These are phyloP conservation scores for Loripinus fragilis DNA, from an alignment of 2,888 invertebrate genomes.

Conservation along the genomic window DNA sequence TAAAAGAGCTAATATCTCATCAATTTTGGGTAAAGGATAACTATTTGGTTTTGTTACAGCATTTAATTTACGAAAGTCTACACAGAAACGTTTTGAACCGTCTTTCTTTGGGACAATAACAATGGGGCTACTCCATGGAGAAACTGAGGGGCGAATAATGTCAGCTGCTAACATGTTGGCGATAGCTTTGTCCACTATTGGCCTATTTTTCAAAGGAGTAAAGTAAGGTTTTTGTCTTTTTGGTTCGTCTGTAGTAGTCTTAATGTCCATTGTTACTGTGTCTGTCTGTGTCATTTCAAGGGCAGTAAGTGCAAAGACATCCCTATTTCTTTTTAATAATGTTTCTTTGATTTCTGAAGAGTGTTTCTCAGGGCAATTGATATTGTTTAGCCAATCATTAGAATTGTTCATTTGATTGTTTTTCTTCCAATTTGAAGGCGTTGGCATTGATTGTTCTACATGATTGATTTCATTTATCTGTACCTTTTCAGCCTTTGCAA, in stretches of 20 bases:
- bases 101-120: slow-evolving; percentile 2
- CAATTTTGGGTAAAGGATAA: not conserved
- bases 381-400: not conserved
- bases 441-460: slow-evolving; percentile 4
- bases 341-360: not conserved
- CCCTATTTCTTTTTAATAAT: not conserved
- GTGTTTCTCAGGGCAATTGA: not conserved
- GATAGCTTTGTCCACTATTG: not conserved
- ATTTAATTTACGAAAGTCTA: not conserved
- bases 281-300: slow-evolving; percentile 14
- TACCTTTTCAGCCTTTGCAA: not conserved
- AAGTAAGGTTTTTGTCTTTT: not conserved
- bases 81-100: not conserved
- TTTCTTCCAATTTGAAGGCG: not conserved
- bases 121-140: not conserved
- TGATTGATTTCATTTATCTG: not conserved
- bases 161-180: not conserved
- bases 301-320: not conserved
- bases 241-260: not conserved
- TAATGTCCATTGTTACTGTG: not conserved
- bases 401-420: not conserved
- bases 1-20: not conserved
- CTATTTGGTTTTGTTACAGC: not conserved
- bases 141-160: not conserved
- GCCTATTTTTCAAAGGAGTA: slow-evolving; percentile 1